phyloP scores from a whole-genome alignment of 2,888 invertebrate species.

The Oligia latruncula region DNA sequence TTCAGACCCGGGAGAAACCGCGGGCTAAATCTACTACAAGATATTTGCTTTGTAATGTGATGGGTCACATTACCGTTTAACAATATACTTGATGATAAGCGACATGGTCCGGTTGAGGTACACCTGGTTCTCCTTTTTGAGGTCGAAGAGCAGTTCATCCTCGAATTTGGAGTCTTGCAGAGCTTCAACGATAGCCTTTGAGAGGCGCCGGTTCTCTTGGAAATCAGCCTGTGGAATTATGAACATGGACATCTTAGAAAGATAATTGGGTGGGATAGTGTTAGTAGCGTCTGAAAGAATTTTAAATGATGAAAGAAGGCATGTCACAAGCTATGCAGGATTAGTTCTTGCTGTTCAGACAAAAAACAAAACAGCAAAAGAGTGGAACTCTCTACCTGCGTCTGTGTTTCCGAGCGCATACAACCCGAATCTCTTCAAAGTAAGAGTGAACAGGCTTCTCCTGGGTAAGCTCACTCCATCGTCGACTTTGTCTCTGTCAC shows the following conservation, averaged over 20 bases:
- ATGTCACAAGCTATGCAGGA: neutral
- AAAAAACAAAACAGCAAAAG: neutral
- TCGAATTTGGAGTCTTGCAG: slow-evolving; percentile 81
- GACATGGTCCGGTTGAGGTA: slow-evolving; percentile 85
- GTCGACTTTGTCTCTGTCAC: no score
- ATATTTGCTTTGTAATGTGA: neutral
- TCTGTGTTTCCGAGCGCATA: no score
- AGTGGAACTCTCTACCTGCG: no score
- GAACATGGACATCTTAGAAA: neutral
- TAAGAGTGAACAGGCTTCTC: no score
- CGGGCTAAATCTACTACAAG: neutral
- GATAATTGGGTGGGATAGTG: neutral
- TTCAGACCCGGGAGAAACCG: neutral
- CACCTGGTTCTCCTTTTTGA: slow-evolving; percentile 86
- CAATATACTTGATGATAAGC: slow-evolving; percentile 85
- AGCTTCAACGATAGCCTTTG: slow-evolving; percentile 80
- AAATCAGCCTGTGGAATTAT: slow-evolving; percentile 68
- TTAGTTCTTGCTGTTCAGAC: neutral
- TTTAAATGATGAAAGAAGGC: neutral
- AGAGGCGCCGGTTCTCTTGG: slow-evolving; percentile 77
- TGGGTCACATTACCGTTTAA: slow-evolving; percentile 80
- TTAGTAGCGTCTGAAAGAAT: no score
- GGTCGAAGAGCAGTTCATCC: slow-evolving; percentile 81
- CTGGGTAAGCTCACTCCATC: no score
- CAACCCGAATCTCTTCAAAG: no score